phyloP scores from a whole-genome alignment of 2,797 vertebrate species.

The Neostethus bicornis region DNA sequence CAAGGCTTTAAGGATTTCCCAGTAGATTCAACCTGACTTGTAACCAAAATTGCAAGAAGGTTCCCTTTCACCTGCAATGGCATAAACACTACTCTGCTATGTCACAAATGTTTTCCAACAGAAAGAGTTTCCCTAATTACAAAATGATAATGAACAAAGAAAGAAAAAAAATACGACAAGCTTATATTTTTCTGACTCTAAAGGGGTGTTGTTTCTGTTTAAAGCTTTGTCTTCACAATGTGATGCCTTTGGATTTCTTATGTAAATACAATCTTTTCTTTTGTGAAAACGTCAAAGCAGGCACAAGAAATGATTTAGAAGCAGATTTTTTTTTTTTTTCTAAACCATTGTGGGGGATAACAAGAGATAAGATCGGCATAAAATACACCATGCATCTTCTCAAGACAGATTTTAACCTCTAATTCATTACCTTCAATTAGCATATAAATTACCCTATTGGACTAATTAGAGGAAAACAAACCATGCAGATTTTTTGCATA shows the following conservation, averaged over 20 bases:
- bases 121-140: slow-evolving; percentile 33
- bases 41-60: slow-evolving; percentile 30
- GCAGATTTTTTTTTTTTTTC: slow-evolving; percentile 12
- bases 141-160: too few relatives aligned
- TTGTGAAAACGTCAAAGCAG: slow-evolving; percentile 1
- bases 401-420: slow-evolving; percentile 11
- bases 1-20: slow-evolving; percentile 65
- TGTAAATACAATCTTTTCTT: slow-evolving; percentile 20
- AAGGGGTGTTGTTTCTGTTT: background rate
- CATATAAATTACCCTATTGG: slow-evolving; percentile 9
- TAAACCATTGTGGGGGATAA: background rate
- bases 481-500: background rate
- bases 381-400: slow-evolving; percentile 7
- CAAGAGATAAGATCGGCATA: background rate
- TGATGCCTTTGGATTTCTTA: slow-evolving; percentile 19
- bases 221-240: slow-evolving; percentile 5
- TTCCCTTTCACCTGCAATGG: slow-evolving; percentile 41
- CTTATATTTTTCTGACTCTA: slow-evolving; percentile 1
- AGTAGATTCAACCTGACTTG: slow-evolving; percentile 51
- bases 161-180: slow-evolving; percentile 8
- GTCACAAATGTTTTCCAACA: slow-evolving; percentile 32
- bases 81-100: slow-evolving; percentile 23
- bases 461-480: slow-evolving; percentile 16
- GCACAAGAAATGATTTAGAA: background rate
- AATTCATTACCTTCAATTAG: slow-evolving; percentile 13